Base-by-base conservation (phyloP, 2,888 invertebrate genomes). In the Stomorhina lunata region DNA sequence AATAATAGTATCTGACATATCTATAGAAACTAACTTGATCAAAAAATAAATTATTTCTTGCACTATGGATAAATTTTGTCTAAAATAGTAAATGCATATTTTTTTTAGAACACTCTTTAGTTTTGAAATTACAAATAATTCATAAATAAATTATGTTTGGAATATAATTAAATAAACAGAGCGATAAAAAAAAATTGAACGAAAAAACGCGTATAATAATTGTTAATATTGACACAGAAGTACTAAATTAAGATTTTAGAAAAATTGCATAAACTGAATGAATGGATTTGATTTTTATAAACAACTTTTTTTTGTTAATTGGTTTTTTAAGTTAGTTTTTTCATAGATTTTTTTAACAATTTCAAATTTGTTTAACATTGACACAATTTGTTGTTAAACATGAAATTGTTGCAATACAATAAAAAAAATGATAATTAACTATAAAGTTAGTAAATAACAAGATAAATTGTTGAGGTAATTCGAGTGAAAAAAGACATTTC, bases 351-450 rank as follows among this genome's bases (percentile, higher is more conserved):
- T 77, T 68, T 73, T n/a, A n/a, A n/a, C n/a, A n/a, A n/a, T 57
- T 22, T 71, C 22, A n/a, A 25, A 32, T 34, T 69, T 15, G 22
- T 78, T 82, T 82, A 82, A 76, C 82, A 82, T 82, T 82, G 82
- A 82, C 82, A 82, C 75, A 82, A 82, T 79, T 82, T 79, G 59
- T 78, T 59, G 5, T n/a, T n/a, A 53, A 73, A 61, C 34, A 61
- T n/a, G n/a, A n/a, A n/a, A n/a, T n/a, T n/a, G n/a, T n/a, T n/a
- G 37, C 45, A 32, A 78, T n/a, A 45, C 53, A 25, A 63, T 40
- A 40, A 66, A 40, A 50, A 50, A 80, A 50, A 66, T 66, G 59
- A 34, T 50, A 80, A 73, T 72, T 57, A 73, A 72, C 22, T 65
- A 55, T 55, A 7, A n/a, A n/a, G 53, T 43, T 17, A 9, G 12